A percentile compares a stretch with the other conserved stretches of the same genome.
Evolutionary conservation across 2,113 vertebrate genomes (phyloP).

Genomic region (Sceloporus tristichus): DNA sequence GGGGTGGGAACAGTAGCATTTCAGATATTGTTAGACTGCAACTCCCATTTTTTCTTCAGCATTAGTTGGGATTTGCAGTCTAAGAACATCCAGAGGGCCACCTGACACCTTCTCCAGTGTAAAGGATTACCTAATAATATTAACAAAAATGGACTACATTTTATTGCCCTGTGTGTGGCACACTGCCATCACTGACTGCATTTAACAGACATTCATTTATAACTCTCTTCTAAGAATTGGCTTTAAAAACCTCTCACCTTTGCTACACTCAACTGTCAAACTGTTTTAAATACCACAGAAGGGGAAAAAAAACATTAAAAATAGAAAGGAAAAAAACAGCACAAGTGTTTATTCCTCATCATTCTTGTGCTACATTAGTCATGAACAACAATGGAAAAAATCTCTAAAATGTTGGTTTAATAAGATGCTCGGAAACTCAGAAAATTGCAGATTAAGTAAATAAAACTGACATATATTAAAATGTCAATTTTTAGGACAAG

Average conservation of each 20-base stretch:
- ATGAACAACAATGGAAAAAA: slow-evolving; percentile 66
- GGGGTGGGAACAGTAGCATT: too few species aligned
- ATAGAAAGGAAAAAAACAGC: neutral
- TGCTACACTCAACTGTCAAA: slow-evolving; percentile 51
- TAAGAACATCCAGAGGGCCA: too few species aligned
- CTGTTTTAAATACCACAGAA: slow-evolving; percentile 64
- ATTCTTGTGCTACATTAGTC: slow-evolving; percentile 56
- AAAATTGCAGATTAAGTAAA: slow-evolving; percentile 56
- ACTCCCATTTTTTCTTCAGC: too few species aligned
- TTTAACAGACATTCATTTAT: neutral
- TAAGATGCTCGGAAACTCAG: slow-evolving; percentile 52
- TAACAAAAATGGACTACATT: too few species aligned
- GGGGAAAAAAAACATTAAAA: slow-evolving; percentile 52
- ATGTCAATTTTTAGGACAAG: neutral
- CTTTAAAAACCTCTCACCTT: slow-evolving; percentile 25
- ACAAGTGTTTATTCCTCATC: slow-evolving; percentile 60
- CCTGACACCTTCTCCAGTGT: too few species aligned
- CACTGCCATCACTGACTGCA: neutral
- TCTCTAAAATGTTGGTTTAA: slow-evolving; percentile 65
- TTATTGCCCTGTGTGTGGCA: neutral
- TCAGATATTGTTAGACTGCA: too few species aligned
- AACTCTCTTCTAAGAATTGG: neutral
- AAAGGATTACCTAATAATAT: too few species aligned
- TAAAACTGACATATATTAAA: slow-evolving; percentile 21
- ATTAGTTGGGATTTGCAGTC: too few species aligned